Conservation (phyloP, 1,140 invertebrate genomes). For the Adelges cooleyi region DNA sequence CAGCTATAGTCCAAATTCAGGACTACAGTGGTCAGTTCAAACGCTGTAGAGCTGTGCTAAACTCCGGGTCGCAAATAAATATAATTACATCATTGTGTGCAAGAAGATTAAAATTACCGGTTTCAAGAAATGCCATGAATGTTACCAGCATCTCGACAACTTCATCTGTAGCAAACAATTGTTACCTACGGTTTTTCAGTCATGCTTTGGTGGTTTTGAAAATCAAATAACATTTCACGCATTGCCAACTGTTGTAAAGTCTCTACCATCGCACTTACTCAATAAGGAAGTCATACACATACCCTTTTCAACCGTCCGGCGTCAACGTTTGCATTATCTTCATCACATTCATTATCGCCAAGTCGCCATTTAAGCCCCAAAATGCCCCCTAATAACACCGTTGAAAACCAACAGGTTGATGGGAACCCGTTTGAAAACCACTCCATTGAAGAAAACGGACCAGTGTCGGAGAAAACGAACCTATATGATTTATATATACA, state of each 20-base stretch:
- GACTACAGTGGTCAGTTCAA: background rate
- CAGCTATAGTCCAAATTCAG: background rate
- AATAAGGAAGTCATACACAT: background rate
- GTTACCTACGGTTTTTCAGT: background rate
- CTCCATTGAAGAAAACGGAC: too few species aligned
- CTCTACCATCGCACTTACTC: background rate
- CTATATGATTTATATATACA: too few species aligned
- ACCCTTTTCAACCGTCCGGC: too few species aligned
- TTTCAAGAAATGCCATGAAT: background rate
- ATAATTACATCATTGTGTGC: background rate
- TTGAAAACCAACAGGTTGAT: too few species aligned
- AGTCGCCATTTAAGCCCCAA: too few species aligned
- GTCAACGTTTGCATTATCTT: too few species aligned
- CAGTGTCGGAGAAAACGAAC: too few species aligned
- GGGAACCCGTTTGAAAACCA: too few species aligned
- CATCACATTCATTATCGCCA: too few species aligned
- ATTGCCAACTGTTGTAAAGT: background rate
- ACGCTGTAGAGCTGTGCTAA: background rate
- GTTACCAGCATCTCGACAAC: background rate
- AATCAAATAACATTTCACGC: background rate
- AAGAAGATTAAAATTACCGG: background rate
- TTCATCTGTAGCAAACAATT: background rate
- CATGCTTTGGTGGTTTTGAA: background rate
- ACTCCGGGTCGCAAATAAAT: background rate
- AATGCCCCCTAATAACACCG: too few species aligned